A percentile compares a stretch with the other conserved stretches of the same genome.
Conservation (phyloP, 2,113 vertebrate species). For the Porphyrio hochstetteri region DNA sequence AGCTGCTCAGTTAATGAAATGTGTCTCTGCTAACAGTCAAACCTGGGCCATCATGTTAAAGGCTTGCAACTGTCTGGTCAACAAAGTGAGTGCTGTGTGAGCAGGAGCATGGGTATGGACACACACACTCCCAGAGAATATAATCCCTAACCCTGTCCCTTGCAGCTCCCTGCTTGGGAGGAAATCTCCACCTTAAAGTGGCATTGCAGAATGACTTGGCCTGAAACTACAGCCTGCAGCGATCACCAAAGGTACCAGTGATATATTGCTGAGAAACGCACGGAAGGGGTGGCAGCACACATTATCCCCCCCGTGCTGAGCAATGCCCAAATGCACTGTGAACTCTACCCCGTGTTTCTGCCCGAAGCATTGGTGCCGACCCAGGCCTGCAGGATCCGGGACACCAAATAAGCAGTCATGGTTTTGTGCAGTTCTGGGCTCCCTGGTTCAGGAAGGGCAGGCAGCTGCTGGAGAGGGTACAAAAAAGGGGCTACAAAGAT, state of each 20-base stretch:
- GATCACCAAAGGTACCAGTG: not conserved
- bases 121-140: too few relatives aligned
- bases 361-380: not conserved
- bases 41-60: not conserved
- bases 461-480: too few relatives aligned
- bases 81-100: not conserved
- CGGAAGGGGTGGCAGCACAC: accelerated
- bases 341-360: not conserved
- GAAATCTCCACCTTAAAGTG: not conserved
- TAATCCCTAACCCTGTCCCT: not conserved
- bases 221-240: not conserved
- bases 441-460: too few relatives aligned
- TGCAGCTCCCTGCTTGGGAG: not conserved
- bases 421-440: not conserved
- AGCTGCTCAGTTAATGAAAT: not conserved
- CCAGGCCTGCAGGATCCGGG: not conserved
- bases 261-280: not conserved
- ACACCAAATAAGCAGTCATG: not conserved
- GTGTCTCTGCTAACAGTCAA: not conserved
- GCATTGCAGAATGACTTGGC: not conserved
- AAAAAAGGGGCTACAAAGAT: too few relatives aligned
- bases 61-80: not conserved
- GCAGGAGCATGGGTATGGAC: not conserved
- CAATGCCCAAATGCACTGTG: not conserved
- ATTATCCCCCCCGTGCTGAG: not conserved